phyloP scores from a whole-genome alignment of 2,888 invertebrate species.

The Rhagonycha lutea region DNA sequence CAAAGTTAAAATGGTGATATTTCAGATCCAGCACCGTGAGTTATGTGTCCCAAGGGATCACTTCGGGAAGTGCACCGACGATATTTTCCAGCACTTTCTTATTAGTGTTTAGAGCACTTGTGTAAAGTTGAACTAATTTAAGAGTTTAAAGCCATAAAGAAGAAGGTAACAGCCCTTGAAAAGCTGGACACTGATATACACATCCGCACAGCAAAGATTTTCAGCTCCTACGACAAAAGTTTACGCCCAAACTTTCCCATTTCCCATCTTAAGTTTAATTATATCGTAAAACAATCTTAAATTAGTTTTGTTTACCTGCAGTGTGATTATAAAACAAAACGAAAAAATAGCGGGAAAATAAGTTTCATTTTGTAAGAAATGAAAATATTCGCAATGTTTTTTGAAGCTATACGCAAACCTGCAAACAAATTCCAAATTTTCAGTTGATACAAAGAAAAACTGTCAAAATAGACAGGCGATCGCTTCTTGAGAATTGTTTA shows the following conservation, averaged over 20 bases:
- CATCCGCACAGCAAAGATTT: conserved; percentile 44
- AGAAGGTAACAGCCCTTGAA: conserved; percentile 55
- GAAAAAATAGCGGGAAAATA: too few relatives aligned
- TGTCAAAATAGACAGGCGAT: too few relatives aligned
- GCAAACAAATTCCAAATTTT: too few relatives aligned
- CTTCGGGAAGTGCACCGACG: conserved; percentile 47
- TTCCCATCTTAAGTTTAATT: conserved; percentile 20
- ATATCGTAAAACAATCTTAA: not conserved
- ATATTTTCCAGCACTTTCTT: conserved; percentile 54
- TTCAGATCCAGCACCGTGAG: conserved; percentile 45
- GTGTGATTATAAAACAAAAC: not conserved
- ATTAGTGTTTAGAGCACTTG: conserved; percentile 55
- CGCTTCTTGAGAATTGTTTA: too few relatives aligned
- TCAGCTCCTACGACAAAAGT: conserved; percentile 9
- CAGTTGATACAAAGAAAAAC: too few relatives aligned
- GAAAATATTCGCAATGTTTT: too few relatives aligned
- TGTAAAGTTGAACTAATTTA: conserved; percentile 56
- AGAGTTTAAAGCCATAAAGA: conserved; percentile 55
- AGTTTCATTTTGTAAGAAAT: not conserved
- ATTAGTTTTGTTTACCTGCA: not conserved
- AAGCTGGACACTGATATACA: conserved; percentile 49
- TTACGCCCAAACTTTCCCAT: not conserved
- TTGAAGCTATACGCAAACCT: too few relatives aligned
- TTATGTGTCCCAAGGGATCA: conserved; percentile 48
- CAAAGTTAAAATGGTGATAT: conserved; percentile 45